Evolutionary conservation across 2,113 vertebrate species (phyloP).

Genomic region (Gobio gobio): DNA sequence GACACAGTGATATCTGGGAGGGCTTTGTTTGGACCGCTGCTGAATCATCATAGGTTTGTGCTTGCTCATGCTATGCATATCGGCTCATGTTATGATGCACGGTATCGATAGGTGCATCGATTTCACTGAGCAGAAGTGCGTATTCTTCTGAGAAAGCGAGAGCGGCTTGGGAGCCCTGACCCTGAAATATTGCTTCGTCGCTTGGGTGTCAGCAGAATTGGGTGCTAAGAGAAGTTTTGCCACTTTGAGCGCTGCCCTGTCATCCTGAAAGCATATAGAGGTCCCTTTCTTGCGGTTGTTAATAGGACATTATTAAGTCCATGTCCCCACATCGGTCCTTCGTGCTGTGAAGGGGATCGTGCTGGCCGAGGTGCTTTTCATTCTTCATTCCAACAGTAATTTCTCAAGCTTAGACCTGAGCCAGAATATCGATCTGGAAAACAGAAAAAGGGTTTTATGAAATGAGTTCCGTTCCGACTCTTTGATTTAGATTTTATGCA

Average conservation of each 20-base stretch:
- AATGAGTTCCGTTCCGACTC: slow-evolving; percentile 41
- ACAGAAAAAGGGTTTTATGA: slow-evolving; percentile 56
- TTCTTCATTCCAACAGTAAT: slow-evolving; percentile 70
- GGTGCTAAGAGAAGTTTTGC: slow-evolving; percentile 37
- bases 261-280: slow-evolving; percentile 21
- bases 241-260: slow-evolving; percentile 13
- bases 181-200: slow-evolving; percentile 29
- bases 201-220: slow-evolving; percentile 21
- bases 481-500: slow-evolving; percentile 16
- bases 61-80: slow-evolving; percentile 35
- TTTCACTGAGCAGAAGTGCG: slow-evolving; percentile 36
- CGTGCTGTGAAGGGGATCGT: slow-evolving; percentile 18
- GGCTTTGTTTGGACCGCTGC: slow-evolving; percentile 29
- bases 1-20: neutral
- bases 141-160: slow-evolving; percentile 36
- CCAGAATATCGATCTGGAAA: slow-evolving; percentile 61
- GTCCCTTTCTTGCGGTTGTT: slow-evolving; percentile 40
- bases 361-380: slow-evolving; percentile 59
- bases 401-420: slow-evolving; percentile 58
- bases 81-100: slow-evolving; percentile 55
- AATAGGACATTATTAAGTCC: slow-evolving; percentile 48
- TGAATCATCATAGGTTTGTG: slow-evolving; percentile 47
- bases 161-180: slow-evolving; percentile 9
- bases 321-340: slow-evolving; percentile 48
- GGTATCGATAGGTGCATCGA: slow-evolving; percentile 54